Evolutionary conservation across 1,140 invertebrate genomes (phyloP).

Genomic region (Drosophila kepulauana): DNA sequence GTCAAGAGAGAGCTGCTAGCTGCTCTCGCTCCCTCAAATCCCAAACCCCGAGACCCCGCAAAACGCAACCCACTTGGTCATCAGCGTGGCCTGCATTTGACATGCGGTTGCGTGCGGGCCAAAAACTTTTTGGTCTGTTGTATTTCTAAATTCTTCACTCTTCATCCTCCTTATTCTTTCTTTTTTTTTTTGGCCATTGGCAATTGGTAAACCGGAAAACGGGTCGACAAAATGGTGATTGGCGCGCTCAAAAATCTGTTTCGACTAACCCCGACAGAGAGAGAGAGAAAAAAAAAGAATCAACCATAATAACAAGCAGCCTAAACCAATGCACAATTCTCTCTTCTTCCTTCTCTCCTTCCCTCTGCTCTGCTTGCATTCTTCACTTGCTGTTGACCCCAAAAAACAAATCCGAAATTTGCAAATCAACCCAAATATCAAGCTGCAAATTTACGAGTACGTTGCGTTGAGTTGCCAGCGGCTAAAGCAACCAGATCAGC

Average conservation of each 20-base stretch:
- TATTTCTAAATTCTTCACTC: slow-evolving; percentile 7
- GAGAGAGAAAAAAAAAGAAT: not conserved
- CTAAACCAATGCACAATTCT: not conserved
- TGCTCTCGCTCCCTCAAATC: not conserved
- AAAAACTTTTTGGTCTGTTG: slow-evolving; percentile 34
- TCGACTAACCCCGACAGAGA: not conserved
- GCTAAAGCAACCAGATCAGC: slow-evolving; percentile 59
- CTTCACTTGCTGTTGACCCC: slow-evolving; percentile 2
- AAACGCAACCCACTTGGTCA: slow-evolving; percentile 34
- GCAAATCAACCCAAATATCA: slow-evolving; percentile 59
- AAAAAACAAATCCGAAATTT: slow-evolving; percentile 30
- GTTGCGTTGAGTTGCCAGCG: slow-evolving; percentile 39
- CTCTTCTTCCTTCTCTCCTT: not conserved
- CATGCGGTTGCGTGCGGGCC: slow-evolving; percentile 70
- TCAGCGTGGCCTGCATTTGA: slow-evolving; percentile 73
- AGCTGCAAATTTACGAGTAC: slow-evolving; percentile 61
- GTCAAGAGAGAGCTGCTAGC: slow-evolving; percentile 51
- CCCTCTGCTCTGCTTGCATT: too few relatives aligned
- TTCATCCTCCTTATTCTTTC: not conserved
- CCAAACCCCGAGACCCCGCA: not conserved
- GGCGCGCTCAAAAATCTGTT: slow-evolving; percentile 1
- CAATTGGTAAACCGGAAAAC: slow-evolving; percentile 33
- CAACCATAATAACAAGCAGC: slow-evolving; percentile 9
- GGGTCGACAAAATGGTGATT: slow-evolving; percentile 12
- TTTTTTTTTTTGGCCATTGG: slow-evolving; percentile 22